Conservation (phyloP, 2,113 vertebrate genomes). For the Morone chrysops region DNA sequence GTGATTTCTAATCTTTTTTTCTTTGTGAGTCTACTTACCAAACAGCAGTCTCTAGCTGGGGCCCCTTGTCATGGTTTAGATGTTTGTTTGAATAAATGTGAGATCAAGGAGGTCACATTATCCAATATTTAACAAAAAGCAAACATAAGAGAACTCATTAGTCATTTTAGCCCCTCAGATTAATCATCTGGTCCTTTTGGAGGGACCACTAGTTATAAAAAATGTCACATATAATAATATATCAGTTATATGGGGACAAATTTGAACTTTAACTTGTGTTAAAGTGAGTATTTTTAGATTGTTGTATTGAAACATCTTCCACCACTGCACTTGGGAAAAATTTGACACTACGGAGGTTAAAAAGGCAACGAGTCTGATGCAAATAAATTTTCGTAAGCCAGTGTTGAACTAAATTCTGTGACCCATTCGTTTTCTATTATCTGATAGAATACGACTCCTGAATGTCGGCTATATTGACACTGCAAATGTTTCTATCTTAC, state of each 20-base stretch:
- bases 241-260: not conserved
- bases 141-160: not conserved
- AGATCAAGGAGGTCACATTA: not conserved
- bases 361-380: not conserved
- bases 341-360: not conserved
- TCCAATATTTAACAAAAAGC: not conserved
- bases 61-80: not conserved
- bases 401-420: not conserved
- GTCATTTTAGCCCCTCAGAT: not conserved
- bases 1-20: not conserved
- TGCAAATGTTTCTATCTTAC: not conserved
- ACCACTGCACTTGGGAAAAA: not conserved
- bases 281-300: not conserved
- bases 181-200: not conserved
- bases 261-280: not conserved
- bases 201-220: not conserved
- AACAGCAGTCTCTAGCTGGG: not conserved
- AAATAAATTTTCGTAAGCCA: not conserved
- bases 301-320: not conserved
- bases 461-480: not conserved
- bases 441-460: not conserved
- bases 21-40: not conserved
- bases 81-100: not conserved
- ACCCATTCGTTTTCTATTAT: not conserved
- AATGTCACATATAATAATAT: not conserved